phyloP scores from a whole-genome alignment of 2,113 vertebrate species.

The Pithys albifrons region DNA sequence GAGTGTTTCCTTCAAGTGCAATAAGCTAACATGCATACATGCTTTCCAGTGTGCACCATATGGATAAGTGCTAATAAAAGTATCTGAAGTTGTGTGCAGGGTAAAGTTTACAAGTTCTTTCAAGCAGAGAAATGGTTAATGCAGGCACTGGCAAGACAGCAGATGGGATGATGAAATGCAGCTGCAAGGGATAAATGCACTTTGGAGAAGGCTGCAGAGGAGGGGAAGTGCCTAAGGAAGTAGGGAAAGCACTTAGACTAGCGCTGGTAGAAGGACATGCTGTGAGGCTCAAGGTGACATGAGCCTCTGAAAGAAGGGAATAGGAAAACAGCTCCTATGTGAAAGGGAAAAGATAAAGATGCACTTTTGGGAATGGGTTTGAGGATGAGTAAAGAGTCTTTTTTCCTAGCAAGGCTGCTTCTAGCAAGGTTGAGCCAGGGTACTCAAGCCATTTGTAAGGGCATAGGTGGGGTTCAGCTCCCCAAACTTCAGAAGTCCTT shows the following conservation, averaged over 20 bases:
- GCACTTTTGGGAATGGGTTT: background rate
- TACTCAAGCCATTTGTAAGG: background rate
- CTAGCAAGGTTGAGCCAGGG: background rate
- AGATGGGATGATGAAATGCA: conserved; percentile 58
- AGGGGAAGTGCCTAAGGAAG: conserved; percentile 29
- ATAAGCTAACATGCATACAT: background rate
- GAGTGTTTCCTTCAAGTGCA: background rate
- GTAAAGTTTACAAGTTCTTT: background rate
- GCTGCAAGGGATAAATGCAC: conserved; percentile 53
- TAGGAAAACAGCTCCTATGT: background rate
- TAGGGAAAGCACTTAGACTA: background rate
- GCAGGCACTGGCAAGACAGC: background rate
- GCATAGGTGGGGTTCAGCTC: background rate
- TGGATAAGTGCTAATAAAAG: background rate
- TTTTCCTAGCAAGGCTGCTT: background rate
- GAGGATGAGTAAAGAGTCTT: background rate
- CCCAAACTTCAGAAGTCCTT: background rate
- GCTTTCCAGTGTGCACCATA: background rate
- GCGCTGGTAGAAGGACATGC: background rate
- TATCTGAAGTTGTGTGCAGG: fast-evolving
- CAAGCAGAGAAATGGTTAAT: conserved; percentile 14
- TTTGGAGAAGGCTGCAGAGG: conserved; percentile 11
- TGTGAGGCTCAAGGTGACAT: conserved; percentile 39
- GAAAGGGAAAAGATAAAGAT: background rate
- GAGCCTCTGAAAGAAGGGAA: background rate